phyloP scores from a whole-genome alignment of 2,888 invertebrate species.

The Meiosimyza platycephala region DNA sequence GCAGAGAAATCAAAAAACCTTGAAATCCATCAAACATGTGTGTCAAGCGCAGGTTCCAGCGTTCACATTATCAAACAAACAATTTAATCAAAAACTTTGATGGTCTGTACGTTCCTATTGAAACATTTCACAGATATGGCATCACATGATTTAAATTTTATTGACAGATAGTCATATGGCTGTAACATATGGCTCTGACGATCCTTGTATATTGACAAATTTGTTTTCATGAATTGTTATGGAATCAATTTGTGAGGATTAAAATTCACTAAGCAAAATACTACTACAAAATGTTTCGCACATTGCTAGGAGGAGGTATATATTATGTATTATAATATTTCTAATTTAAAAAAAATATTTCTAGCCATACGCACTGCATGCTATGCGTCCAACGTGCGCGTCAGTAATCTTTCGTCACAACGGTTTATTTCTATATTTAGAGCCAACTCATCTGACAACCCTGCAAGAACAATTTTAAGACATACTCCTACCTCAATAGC shows the following conservation, averaged over 20 bases:
- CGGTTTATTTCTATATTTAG: constrained; percentile 43
- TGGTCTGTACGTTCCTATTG: too few relatives aligned
- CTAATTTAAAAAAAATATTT: constrained; percentile 21
- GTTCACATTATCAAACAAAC: too few relatives aligned
- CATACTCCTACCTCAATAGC: neutral
- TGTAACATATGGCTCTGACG: constrained; percentile 43
- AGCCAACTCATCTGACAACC: constrained; percentile 32
- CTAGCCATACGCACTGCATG: constrained; percentile 50
- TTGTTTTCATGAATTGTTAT: constrained; percentile 44
- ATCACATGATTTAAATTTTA: too few relatives aligned
- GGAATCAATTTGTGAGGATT: constrained; percentile 32
- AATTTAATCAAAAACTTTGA: too few relatives aligned
- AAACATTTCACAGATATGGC: too few relatives aligned
- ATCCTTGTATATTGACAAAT: constrained; percentile 25
- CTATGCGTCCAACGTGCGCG: constrained; percentile 23
- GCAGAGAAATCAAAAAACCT: too few relatives aligned
- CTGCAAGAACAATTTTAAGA: constrained; percentile 19
- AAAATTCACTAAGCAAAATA: constrained; percentile 27
- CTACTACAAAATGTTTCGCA: constrained; percentile 55
- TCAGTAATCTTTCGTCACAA: constrained; percentile 36
- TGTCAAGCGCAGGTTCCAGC: too few relatives aligned
- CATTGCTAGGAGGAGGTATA: constrained; percentile 55
- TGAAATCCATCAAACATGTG: too few relatives aligned
- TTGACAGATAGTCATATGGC: too few relatives aligned
- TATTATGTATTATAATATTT: neutral